Conservation (phyloP, 64 coral and sea anemone genomes). For the Pocillopora damicornis region DNA sequence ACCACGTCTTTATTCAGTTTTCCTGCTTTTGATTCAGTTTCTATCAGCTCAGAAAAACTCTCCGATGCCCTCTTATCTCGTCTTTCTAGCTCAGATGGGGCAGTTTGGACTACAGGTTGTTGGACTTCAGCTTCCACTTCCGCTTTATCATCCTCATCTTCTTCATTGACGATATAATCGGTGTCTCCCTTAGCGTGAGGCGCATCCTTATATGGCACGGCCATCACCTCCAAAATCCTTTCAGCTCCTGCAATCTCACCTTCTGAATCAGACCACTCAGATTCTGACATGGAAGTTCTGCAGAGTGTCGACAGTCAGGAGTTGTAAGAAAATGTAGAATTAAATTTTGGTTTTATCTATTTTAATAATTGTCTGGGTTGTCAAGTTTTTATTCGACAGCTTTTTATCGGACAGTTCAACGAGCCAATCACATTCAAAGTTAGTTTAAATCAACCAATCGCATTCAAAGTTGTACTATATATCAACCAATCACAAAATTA, state of each 20-base stretch:
- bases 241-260: constrained; percentile 33
- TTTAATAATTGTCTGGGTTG: not conserved
- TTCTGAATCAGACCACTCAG: constrained; percentile 41
- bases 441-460: too few relatives aligned
- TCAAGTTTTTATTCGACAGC: too few relatives aligned
- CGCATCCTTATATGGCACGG: constrained; percentile 54
- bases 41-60: constrained; percentile 63
- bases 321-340: not conserved
- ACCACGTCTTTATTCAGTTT: constrained; percentile 72
- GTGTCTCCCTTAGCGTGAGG: constrained; percentile 63
- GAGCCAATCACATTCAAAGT: too few relatives aligned
- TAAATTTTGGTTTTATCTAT: not conserved
- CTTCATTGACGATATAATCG: constrained; percentile 30
- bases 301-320: not conserved
- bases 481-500: too few relatives aligned
- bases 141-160: constrained; percentile 18
- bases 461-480: too few relatives aligned
- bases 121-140: not conserved
- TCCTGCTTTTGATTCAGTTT: constrained; percentile 40
- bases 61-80: constrained; percentile 7
- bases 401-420: too few relatives aligned
- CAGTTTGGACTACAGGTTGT: not conserved
- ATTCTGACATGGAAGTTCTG: not conserved
- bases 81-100: constrained; percentile 23
- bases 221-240: constrained; percentile 66